A percentile compares a stretch with the other conserved stretches of the same genome.
Conservation (phyloP, 1,140 invertebrate genomes). For the Temnothorax longispinosus region DNA sequence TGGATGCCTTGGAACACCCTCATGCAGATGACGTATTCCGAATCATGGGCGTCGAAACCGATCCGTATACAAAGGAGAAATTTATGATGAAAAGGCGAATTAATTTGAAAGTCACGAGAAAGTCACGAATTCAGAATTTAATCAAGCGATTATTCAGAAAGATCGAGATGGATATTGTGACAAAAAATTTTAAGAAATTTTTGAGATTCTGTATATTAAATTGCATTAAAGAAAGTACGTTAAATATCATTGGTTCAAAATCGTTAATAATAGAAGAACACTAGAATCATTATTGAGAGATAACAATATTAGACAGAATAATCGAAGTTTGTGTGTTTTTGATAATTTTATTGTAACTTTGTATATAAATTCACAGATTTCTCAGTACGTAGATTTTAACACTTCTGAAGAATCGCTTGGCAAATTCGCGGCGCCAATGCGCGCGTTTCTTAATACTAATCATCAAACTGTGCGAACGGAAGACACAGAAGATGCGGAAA, state of each 20-base stretch:
- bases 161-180: not conserved
- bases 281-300: not conserved
- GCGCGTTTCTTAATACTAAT: slow-evolving; percentile 75
- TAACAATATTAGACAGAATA: not conserved
- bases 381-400: not conserved
- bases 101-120: slow-evolving; percentile 2
- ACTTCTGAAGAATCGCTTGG: not conserved
- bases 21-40: slow-evolving; percentile 25
- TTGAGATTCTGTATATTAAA: not conserved
- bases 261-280: not conserved
- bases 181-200: not conserved
- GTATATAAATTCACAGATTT: not conserved
- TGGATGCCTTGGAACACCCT: slow-evolving; percentile 28
- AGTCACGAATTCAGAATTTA: not conserved
- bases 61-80: slow-evolving; percentile 9
- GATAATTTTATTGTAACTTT: not conserved
- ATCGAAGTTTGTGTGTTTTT: not conserved
- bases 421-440: slow-evolving; percentile 53
- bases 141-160: slow-evolving; percentile 1
- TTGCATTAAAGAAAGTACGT: not conserved
- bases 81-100: slow-evolving; percentile 25
- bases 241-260: not conserved
- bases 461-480: slow-evolving; percentile 63
- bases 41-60: slow-evolving; percentile 23
- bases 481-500: slow-evolving; percentile 48